Conservation (phyloP, 2,797 vertebrate species). For the Chrosomus eos region DNA sequence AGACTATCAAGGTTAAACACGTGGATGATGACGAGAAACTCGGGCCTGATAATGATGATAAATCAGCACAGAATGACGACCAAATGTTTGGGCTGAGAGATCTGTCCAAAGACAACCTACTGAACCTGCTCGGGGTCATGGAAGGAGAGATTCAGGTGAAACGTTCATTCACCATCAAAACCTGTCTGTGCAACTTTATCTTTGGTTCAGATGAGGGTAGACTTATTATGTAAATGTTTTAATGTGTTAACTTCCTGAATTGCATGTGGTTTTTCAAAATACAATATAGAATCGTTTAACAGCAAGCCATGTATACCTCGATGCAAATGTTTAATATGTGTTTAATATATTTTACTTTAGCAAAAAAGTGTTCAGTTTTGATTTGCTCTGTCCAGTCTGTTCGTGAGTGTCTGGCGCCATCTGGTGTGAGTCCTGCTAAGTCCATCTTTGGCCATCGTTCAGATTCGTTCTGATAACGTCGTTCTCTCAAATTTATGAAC, state of each 20-base stretch:
- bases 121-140: constrained; percentile 94
- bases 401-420: not conserved
- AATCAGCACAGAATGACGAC: constrained; percentile 73
- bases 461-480: too few relatives aligned
- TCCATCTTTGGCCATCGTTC: too few relatives aligned
- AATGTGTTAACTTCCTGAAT: not conserved
- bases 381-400: not conserved
- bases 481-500: not conserved
- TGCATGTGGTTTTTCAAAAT: not conserved
- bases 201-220: not conserved
- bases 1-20: constrained; percentile 84
- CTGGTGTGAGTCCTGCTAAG: not conserved
- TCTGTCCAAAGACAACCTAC: constrained; percentile 88
- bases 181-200: not conserved
- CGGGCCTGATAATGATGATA: constrained; percentile 83
- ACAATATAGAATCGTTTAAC: not conserved
- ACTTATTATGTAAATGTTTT: not conserved
- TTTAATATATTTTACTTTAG: not conserved
- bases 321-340: not conserved
- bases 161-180: not conserved
- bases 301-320: not conserved
- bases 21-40: constrained; percentile 80
- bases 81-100: constrained; percentile 80
- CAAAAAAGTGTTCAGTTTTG: not conserved
- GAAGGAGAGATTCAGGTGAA: constrained; percentile 96